A percentile compares a stretch with the other conserved stretches of the same genome.
Conservation (phyloP, 2,888 invertebrate species). For the Catocala fraxini region DNA sequence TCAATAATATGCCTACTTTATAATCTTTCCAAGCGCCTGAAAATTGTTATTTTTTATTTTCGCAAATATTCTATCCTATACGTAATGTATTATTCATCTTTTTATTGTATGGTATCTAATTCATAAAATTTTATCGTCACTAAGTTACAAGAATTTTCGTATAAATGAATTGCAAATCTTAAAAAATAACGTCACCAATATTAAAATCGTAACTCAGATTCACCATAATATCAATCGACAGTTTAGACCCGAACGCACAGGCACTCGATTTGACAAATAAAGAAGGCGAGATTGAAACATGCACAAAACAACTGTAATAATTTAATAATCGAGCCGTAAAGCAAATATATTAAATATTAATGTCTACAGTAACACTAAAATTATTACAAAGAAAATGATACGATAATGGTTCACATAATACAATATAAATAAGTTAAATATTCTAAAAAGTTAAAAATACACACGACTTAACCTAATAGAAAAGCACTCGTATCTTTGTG, state of each 20-base stretch:
- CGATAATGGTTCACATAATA: constrained; percentile 85
- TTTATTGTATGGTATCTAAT: constrained; percentile 71
- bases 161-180: constrained; percentile 57
- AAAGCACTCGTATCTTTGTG: constrained; percentile 82
- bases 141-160: constrained; percentile 68
- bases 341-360: constrained; percentile 87
- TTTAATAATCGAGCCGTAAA: constrained; percentile 80
- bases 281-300: constrained; percentile 77
- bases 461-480: constrained; percentile 86
- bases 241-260: constrained; percentile 69
- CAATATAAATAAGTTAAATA: constrained; percentile 88
- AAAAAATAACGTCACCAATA: constrained; percentile 72
- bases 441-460: constrained; percentile 87
- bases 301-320: constrained; percentile 81
- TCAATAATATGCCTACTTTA: constrained; percentile 87
- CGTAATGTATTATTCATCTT: constrained; percentile 69
- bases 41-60: constrained; percentile 64
- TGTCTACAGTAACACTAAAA: constrained; percentile 84
- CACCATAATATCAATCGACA: constrained; percentile 65
- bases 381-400: constrained; percentile 86
- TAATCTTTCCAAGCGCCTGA: constrained; percentile 87
- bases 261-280: constrained; percentile 81
- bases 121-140: constrained; percentile 77
- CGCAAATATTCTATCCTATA: constrained; percentile 80
- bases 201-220: constrained; percentile 66